Evolutionary conservation across 2,888 invertebrate genomes (phyloP).

Genomic region (Clanis bilineata): DNA sequence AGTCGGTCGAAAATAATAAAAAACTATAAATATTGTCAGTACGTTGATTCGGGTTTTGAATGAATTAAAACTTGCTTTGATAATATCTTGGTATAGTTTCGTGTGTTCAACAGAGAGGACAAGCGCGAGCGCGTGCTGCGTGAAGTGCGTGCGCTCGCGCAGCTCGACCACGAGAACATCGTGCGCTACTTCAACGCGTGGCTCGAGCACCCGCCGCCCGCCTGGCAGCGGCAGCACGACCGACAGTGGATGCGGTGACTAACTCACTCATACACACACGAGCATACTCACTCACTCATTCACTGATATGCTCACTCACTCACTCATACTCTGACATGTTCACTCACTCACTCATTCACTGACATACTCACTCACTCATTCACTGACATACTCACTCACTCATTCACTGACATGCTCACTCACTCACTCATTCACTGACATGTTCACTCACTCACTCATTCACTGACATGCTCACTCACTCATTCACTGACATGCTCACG

Average conservation of each 20-base stretch:
- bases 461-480: no score
- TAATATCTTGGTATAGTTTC: no score
- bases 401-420: no score
- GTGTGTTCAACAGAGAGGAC: slow-evolving; percentile 81
- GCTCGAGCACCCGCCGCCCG: slow-evolving; percentile 95
- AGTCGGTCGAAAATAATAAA: no score
- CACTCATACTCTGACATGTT: background rate
- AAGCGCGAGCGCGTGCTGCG: slow-evolving; percentile 94
- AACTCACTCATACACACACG: background rate
- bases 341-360: background rate
- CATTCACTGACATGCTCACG: no score
- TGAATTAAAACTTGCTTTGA: no score
- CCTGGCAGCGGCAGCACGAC: slow-evolving; percentile 93
- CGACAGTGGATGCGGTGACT: slow-evolving; percentile 78
- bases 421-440: no score
- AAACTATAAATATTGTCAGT: no score
- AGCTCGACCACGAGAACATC: slow-evolving; percentile 96
- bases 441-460: no score
- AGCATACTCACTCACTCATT: background rate
- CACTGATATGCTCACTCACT: background rate
- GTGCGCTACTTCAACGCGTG: slow-evolving; percentile 98
- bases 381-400: background rate
- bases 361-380: background rate
- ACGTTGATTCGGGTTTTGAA: no score
- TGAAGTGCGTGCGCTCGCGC: slow-evolving; percentile 97